Base-by-base conservation (phyloP, 2,888 invertebrate genomes). In the Drosophila subquinaria region DNA sequence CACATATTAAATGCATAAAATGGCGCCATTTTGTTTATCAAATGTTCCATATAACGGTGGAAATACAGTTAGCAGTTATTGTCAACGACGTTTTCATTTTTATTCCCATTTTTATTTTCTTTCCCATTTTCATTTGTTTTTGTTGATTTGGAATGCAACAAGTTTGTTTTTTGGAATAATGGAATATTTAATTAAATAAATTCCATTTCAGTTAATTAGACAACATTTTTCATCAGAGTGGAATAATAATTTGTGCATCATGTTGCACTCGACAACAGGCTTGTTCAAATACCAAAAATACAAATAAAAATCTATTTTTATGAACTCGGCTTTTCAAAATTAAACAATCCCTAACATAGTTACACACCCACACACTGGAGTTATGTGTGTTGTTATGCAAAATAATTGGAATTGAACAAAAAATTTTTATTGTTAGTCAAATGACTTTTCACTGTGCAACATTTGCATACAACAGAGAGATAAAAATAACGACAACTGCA, bases 11-110 rank as follows among this genome's bases (percentile, higher is more conserved):
- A 47, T 63, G 52, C 51, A 68, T 38, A 56, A 56, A 63, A 45
- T 69, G 59, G 38, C 75, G 79, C 75, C 75, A 75, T 65, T 76
- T 79, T 79, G 64, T 60, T 69, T 78, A 69, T 59, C 15, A 64
- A 73, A 67, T 66, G 45, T 51, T 27, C 57, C 38, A 60, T 45
- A 65, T 60, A 59, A 66, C 61, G 50, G 53, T 35, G 13, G 20
- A 76, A 60, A 67, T 67, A 67, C 38, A 59, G 62, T 67, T 33
- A 30, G 11, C 30, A 45, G 53, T 66, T 47, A 73, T 59, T 45
- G 48, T 15, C 50, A 55, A 23, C 27, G 15, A 27, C 51, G 61
- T 42, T 73, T 77, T 48, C 42, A 55, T 63, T 45, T 60, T 11
- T 38, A 23, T 5, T 13, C 11, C 2, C 59, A 17, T 48, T 73